Conservation (phyloP, 2,888 invertebrate species). For the Drosophila yooni region DNA sequence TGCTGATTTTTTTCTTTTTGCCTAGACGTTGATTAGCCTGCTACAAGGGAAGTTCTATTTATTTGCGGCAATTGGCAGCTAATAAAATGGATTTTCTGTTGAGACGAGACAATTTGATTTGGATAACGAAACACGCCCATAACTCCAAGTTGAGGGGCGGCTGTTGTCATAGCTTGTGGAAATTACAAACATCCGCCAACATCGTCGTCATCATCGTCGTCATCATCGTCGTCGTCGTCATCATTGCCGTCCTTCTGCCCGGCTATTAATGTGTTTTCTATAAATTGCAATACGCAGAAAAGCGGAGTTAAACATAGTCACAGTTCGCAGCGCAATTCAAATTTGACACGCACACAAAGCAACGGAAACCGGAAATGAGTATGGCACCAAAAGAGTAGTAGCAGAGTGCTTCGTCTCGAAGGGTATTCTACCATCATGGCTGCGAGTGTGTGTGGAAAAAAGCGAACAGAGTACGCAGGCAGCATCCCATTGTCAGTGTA, state of each 20-base stretch:
- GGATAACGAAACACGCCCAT: slow-evolving; percentile 61
- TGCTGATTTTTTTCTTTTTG: not conserved
- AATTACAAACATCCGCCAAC: slow-evolving; percentile 74
- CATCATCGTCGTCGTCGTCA: slow-evolving; percentile 27
- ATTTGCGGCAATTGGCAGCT: slow-evolving; percentile 74
- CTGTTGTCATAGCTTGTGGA: slow-evolving; percentile 53
- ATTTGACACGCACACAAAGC: slow-evolving; percentile 78
- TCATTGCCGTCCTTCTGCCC: slow-evolving; percentile 16
- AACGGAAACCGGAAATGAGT: slow-evolving; percentile 83
- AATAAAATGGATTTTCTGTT: slow-evolving; percentile 67
- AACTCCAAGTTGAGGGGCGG: slow-evolving; percentile 15
- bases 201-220: slow-evolving; percentile 23
- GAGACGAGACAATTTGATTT: slow-evolving; percentile 77
- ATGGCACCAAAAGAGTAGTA: slow-evolving; percentile 69
- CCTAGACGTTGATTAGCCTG: slow-evolving; percentile 73
- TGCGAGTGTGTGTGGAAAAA: slow-evolving; percentile 20
- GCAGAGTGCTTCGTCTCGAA: slow-evolving; percentile 42
- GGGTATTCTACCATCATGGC: slow-evolving; percentile 20
- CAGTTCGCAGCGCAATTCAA: slow-evolving; percentile 74
- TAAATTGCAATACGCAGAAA: slow-evolving; percentile 67
- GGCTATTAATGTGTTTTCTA: slow-evolving; percentile 77
- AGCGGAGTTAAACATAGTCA: slow-evolving; percentile 25
- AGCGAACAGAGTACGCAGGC: slow-evolving; percentile 27
- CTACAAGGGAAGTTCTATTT: slow-evolving; percentile 75
- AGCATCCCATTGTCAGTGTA: slow-evolving; percentile 32